phyloP scores from a whole-genome alignment of 2,888 invertebrate genomes.

The Ypsolopha scabrella region DNA sequence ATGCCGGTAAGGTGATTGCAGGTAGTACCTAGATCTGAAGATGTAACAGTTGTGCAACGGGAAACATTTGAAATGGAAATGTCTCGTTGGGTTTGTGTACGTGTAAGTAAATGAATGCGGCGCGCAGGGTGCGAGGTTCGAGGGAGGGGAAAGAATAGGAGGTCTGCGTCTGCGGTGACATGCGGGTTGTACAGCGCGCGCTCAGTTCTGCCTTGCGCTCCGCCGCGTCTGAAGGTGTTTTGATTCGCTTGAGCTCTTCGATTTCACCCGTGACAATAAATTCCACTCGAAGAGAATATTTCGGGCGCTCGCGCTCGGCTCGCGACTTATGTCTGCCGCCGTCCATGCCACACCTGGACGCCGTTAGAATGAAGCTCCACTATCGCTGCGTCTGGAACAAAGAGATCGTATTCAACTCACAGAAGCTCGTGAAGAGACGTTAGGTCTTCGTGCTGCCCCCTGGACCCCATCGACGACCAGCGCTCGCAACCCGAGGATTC shows the following conservation, averaged over 20 bases:
- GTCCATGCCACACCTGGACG: conserved; percentile 53
- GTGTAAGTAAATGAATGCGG: background rate
- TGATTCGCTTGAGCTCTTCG: conserved; percentile 6
- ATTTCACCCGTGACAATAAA: conserved; percentile 58
- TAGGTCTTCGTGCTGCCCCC: conserved; percentile 58
- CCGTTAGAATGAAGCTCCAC: conserved; percentile 76
- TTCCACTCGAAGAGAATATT: conserved; percentile 44
- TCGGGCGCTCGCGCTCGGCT: conserved; percentile 59
- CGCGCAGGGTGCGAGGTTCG: background rate
- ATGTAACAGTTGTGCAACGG: background rate
- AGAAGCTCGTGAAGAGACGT: conserved; percentile 94
- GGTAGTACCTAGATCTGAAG: background rate
- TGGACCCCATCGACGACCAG: conserved; percentile 51
- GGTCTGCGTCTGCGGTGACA: background rate
- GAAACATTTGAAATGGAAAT: background rate
- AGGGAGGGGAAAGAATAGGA: background rate
- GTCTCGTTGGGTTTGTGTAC: background rate
- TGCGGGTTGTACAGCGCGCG: conserved; percentile 14
- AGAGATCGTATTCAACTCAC: conserved; percentile 93
- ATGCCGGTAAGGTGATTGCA: no score
- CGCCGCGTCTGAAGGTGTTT: conserved; percentile 50
- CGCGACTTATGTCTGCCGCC: conserved; percentile 62
- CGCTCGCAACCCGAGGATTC: conserved; percentile 49
- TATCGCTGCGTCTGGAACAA: conserved; percentile 94
- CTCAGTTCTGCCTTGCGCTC: conserved; percentile 39